These are phyloP conservation scores for Callorhinus ursinus DNA, from an alignment of 2,113 vertebrate species.

Conservation along the genomic window DNA sequence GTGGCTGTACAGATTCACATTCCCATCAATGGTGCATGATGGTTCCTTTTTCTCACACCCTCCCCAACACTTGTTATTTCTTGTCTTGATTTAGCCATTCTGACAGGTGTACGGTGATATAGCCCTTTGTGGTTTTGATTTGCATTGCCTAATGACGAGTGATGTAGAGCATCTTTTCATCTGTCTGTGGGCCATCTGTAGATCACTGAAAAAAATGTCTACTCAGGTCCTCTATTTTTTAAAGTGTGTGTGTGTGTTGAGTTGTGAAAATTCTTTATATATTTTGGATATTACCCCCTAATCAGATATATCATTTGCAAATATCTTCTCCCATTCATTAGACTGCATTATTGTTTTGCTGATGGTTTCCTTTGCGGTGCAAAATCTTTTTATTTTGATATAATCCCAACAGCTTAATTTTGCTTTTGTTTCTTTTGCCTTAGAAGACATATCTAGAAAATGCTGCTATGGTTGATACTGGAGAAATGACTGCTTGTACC, in stretches of 20 bases:
- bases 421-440: background rate
- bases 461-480: background rate
- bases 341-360: background rate
- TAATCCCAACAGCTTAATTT: background rate
- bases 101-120: background rate
- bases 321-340: background rate
- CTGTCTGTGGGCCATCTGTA: background rate
- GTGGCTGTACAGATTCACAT: background rate
- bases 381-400: background rate
- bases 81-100: background rate
- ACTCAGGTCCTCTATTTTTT: background rate
- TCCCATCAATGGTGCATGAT: background rate
- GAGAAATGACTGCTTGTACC: background rate
- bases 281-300: background rate
- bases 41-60: background rate
- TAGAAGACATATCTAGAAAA: background rate
- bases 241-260: background rate
- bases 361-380: background rate
- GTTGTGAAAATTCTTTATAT: background rate
- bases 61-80: background rate
- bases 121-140: background rate
- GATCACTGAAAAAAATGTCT: background rate
- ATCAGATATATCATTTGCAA: background rate
- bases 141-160: background rate
- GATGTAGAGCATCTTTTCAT: background rate